Conservation (phyloP, 2,113 vertebrate species). For the Pardalotus punctatus region DNA sequence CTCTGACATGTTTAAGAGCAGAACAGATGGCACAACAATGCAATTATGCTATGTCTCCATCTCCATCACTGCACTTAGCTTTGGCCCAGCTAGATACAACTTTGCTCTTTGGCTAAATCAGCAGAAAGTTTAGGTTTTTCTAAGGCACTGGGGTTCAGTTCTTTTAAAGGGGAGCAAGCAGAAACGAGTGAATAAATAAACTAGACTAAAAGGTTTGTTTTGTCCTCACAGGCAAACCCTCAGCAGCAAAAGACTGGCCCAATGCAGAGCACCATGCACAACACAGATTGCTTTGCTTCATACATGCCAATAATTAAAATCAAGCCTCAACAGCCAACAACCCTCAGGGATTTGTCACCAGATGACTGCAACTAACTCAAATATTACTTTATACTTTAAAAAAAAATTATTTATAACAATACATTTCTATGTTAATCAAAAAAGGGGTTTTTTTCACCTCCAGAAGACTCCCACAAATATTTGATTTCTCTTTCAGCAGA, state of each 20-base stretch:
- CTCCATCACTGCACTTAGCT: not conserved
- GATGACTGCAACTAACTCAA: not conserved
- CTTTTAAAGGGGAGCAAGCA: not conserved
- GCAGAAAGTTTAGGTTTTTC: not conserved
- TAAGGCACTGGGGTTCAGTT: not conserved
- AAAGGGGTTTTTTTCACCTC: fast-evolving
- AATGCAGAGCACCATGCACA: not conserved
- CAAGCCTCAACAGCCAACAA: not conserved
- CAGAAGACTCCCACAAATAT: not conserved
- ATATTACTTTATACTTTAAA: not conserved
- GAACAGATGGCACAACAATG: not conserved
- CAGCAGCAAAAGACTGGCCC: not conserved
- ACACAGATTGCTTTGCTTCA: not conserved
- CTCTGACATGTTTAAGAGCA: not conserved
- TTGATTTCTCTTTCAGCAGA: not conserved
- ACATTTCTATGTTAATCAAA: not conserved
- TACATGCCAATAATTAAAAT: not conserved
- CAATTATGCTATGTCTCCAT: not conserved
- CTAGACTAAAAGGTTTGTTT: not conserved
- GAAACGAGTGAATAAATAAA: not conserved
- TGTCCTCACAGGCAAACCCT: not conserved
- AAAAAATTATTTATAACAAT: not conserved
- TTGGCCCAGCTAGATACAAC: not conserved
- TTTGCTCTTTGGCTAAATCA: not conserved
- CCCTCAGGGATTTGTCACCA: not conserved